Conservation (phyloP, 2,797 vertebrate species). For the Enteromius fasciolatus region DNA sequence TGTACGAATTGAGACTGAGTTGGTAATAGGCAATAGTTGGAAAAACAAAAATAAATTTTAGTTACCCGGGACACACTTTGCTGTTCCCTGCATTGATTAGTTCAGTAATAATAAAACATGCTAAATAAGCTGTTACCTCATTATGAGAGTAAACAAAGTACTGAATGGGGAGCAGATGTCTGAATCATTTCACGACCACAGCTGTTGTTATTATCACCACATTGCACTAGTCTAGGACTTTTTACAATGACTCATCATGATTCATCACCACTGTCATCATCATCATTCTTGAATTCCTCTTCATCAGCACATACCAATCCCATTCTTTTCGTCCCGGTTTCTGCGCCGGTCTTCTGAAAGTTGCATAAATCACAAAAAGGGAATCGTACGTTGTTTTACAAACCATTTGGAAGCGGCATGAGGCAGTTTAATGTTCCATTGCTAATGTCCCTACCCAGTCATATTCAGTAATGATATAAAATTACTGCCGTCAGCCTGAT, state of each 20-base stretch:
- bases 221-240: conserved; percentile 22
- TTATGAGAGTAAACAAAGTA: conserved; percentile 47
- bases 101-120: conserved; percentile 36
- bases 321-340: not conserved
- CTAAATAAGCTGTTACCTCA: conserved; percentile 41
- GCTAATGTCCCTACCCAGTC: conserved; percentile 81
- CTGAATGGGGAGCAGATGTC: conserved; percentile 42
- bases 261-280: conserved; percentile 33
- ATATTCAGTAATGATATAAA: conserved; percentile 81
- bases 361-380: conserved; percentile 71
- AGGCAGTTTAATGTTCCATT: conserved; percentile 79
- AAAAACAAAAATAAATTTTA: no score
- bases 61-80: not conserved
- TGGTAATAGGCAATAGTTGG: not conserved
- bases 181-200: conserved; percentile 37
- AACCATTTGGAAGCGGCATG: conserved; percentile 76
- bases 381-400: conserved; percentile 81
- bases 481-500: conserved; percentile 72
- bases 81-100: not conserved
- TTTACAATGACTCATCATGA: conserved; percentile 38
- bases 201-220: conserved; percentile 41
- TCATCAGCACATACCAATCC: conserved; percentile 26
- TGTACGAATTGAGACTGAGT: no score
- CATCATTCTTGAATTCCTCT: conserved; percentile 31
- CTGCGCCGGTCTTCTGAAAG: conserved; percentile 33